Conservation (phyloP, 2,797 vertebrate genomes). For the Pseudochirops cupreus region DNA sequence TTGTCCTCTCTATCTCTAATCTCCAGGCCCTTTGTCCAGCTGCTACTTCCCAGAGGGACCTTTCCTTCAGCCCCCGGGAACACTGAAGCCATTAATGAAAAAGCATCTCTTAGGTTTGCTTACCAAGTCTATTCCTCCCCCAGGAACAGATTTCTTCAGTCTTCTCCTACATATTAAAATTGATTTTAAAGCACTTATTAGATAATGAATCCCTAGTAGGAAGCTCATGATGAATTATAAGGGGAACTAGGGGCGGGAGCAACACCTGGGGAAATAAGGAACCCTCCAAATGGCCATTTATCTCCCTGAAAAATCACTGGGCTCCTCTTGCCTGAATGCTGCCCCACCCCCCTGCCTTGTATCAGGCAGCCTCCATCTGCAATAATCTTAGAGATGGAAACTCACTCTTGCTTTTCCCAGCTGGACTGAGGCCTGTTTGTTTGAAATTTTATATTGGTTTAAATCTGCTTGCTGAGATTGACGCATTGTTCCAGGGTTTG, state of each 20-base stretch:
- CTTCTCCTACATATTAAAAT: background rate
- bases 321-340: conserved; percentile 25
- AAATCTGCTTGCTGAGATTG: conserved; percentile 40
- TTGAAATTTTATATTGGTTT: conserved; percentile 26
- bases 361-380: background rate
- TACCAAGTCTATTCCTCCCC: background rate
- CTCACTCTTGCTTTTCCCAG: background rate
- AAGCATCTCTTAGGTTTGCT: rapidly evolving
- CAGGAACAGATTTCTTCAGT: conserved; percentile 13
- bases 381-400: background rate
- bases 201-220: conserved; percentile 47
- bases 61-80: background rate
- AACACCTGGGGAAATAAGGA: background rate
- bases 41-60: background rate
- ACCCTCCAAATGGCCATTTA: background rate
- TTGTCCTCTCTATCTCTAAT: background rate
- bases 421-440: background rate
- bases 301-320: conserved; percentile 2
- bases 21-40: rapidly evolving
- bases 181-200: conserved; percentile 49
- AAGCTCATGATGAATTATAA: background rate
- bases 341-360: background rate
- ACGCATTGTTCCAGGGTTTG: background rate
- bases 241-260: conserved; percentile 16
- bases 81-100: background rate